These are phyloP conservation scores for Trachops cirrhosus DNA, from an alignment of 2,797 vertebrate genomes.

Conservation along the genomic window DNA sequence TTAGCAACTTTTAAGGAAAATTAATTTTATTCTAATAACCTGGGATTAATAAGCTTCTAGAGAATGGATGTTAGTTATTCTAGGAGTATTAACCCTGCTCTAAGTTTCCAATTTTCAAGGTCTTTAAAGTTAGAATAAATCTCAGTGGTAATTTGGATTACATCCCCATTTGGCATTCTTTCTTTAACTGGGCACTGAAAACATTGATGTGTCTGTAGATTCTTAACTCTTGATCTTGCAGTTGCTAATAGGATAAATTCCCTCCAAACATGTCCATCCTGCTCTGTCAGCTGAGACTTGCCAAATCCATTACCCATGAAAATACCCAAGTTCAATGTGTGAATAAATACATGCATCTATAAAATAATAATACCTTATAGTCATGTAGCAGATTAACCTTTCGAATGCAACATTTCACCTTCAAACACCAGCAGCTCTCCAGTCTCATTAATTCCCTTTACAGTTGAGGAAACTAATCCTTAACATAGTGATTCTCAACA, in stretches of 20 bases:
- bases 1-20: not conserved
- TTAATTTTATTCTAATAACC: not conserved
- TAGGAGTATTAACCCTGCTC: not conserved
- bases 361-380: not conserved
- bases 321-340: not conserved
- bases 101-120: not conserved
- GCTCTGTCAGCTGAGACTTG: not conserved
- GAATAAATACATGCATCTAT: not conserved
- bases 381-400: not conserved
- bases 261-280: not conserved
- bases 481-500: not conserved
- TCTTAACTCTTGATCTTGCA: not conserved
- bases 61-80: not conserved
- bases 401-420: not conserved
- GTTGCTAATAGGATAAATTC: not conserved
- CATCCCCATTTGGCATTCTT: not conserved
- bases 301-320: not conserved
- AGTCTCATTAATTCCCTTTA: not conserved
- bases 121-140: slow-evolving; percentile 13
- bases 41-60: not conserved
- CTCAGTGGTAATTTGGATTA: not conserved
- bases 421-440: not conserved
- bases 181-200: not conserved
- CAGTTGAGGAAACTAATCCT: not conserved
- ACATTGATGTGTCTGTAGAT: not conserved